Base-by-base conservation (phyloP, 2,113 vertebrate species). In the Engraulis encrasicolus region DNA sequence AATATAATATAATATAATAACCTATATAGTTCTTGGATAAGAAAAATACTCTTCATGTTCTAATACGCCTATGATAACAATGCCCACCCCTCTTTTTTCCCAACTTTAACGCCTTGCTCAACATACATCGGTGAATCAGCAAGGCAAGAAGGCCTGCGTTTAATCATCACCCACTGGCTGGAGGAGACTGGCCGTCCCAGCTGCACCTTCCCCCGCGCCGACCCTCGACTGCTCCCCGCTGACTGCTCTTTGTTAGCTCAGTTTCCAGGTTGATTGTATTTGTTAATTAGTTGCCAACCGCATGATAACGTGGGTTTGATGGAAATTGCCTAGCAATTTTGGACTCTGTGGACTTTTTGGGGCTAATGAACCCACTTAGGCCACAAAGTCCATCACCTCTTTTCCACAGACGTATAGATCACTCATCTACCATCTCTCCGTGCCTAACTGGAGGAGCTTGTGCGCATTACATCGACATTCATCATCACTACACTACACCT, bases 251-350 rank as follows among this genome's bases (percentile, higher is more conserved):
- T 87, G 87, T 95, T 93, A 91, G 92, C 91, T 89, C 82, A 90
- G 89, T 92, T 94, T 90, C 86, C 84, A 85, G 86, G 88, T 88
- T 87, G 91, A 94, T 94, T 95, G 94, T 92, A 54, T 94, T 93
- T 91, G 94, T 94, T 95, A 95, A 96, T 95, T 92, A 95, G 94
- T 95, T 93, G 94, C 94, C 95, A 96, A 96, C 93, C 93, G 93
- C 92, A 79, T 89, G 88, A 90, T 95, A 94, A 94, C 91, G 89
- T 31, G 85, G 88, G 38, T 82, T 93, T 94, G 94, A 94, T 94
- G 93, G 95, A 95, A 95, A 91, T 87, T 91, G 87, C 89, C 89
- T 86, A 86, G 85, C 87, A 86, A 91, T 92, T 92, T 90, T 85
- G 91, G 89, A 87, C 84, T 91, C 89, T 82, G 17, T 82, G 90